Evolutionary conservation across 2,113 vertebrate genomes (phyloP).

Genomic region (Odocoileus virginianus): DNA sequence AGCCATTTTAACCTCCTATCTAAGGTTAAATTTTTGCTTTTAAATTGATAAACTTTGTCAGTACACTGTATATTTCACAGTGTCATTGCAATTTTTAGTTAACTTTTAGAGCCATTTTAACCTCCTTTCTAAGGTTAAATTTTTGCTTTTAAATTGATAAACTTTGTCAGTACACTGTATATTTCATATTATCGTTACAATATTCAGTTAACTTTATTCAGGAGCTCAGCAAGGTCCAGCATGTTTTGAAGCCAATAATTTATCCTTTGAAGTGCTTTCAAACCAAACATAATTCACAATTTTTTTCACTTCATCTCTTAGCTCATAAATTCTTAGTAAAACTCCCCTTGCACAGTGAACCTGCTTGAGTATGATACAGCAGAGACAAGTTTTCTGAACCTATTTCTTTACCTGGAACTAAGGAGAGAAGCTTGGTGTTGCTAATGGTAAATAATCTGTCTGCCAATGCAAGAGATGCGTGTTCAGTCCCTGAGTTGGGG

Average conservation of each 20-base stretch:
- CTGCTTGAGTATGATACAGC: not conserved
- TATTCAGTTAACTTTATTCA: not conserved
- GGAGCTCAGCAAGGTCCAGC: not conserved
- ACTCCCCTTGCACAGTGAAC: not conserved
- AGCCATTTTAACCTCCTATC: not conserved
- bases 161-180: not conserved
- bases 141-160: not conserved
- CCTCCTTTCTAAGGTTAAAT: not conserved
- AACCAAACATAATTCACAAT: not conserved
- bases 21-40: not conserved
- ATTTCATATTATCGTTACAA: not conserved
- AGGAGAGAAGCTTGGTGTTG: not conserved
- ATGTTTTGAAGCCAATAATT: not conserved
- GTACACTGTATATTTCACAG: not conserved
- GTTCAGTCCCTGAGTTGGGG: not conserved
- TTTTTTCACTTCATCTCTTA: not conserved
- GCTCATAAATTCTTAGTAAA: not conserved
- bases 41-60: not conserved
- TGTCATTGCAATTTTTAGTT: not conserved
- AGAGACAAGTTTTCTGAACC: not conserved
- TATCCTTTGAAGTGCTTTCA: not conserved
- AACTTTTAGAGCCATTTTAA: not conserved
- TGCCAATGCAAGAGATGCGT: not conserved
- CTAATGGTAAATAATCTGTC: not conserved
- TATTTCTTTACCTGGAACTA: not conserved